Evolutionary conservation across 2,888 invertebrate species (phyloP).

Genomic region (Cordilura impudica): DNA sequence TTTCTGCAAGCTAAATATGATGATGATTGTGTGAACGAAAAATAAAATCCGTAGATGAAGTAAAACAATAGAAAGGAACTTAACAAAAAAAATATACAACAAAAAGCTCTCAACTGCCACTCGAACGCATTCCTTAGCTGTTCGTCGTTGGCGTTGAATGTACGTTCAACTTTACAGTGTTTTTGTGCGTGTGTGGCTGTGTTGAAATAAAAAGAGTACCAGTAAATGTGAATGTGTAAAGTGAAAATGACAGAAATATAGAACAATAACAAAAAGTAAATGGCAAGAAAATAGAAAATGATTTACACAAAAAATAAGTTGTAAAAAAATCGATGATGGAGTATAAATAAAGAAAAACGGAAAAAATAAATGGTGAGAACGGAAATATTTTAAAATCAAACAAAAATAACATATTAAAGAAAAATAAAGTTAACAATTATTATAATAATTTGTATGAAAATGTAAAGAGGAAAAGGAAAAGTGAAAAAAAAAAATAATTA

Average conservation of each 20-base stretch:
- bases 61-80: slow-evolving; percentile 21
- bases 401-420: not conserved
- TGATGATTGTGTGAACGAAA: slow-evolving; percentile 20
- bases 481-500: not conserved
- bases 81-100: slow-evolving; percentile 25
- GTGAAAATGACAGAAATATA: slow-evolving; percentile 62
- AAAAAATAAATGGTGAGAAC: slow-evolving; percentile 13
- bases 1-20: slow-evolving; percentile 7
- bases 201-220: slow-evolving; percentile 19
- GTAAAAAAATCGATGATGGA: slow-evolving; percentile 58
- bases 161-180: no score
- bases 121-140: slow-evolving; percentile 71
- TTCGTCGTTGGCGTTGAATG: slow-evolving; percentile 35
- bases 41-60: not conserved
- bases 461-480: not conserved
- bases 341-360: slow-evolving; percentile 22
- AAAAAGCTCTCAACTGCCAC: slow-evolving; percentile 68
- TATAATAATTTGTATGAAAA: no score
- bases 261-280: slow-evolving; percentile 62
- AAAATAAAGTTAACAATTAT: no score
- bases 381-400: not conserved
- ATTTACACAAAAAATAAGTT: slow-evolving; percentile 61
- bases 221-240: slow-evolving; percentile 60
- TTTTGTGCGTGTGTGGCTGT: slow-evolving; percentile 28
- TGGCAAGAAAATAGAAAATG: slow-evolving; percentile 62